Evolutionary conservation across 1,140 invertebrate species (phyloP), one percentile per base, ranked within the genome.

Genomic region (Platyura marginata): DNA sequence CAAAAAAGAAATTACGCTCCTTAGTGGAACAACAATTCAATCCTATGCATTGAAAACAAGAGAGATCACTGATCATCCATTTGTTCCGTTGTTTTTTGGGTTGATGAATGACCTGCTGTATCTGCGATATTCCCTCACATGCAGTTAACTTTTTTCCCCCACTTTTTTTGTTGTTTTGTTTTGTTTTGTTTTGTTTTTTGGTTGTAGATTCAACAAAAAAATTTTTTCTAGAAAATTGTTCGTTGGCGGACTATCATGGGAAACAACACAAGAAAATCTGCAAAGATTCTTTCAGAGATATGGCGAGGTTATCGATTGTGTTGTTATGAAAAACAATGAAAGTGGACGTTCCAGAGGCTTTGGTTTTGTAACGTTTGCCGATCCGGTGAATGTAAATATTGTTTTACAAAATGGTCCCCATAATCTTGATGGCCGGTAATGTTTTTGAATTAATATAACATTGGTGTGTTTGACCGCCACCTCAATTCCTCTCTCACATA

Each of bases 301-400:
- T 71, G 93, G 92, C 37, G 91, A 97, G 63, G 90, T 97, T 18
- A 88, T 93, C 49, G 92, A 96, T 66, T 93, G 91, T 61, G 90
- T 96, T 39, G 91, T 98, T 36, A 98, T 98, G 92, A 95, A 94
- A 65, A 95, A 96, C 64, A 88, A 81, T 56, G 89, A 94, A 64
- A 93, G 89, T 13, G 91, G 91, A 3, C 77, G 91, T 47, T 95
- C 92, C 18, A 71, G 93, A 53, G 55, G 58, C 21, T 61, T 61
- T 21, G 92, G 92, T 37, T 98, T 97, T 65, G 91, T 98, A 9
- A 95, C 92, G 21, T 97, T 94, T 60, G 81, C 86, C 49, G 91
- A 96, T 65, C 87, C 91, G 1, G 73, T 74, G 32, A 86, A 93
- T 62, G 90, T 95, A 18, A 78, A 81, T 49, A 71, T 85, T 37